Conservation (phyloP, 2,113 vertebrate species). For the Copsychus sechellarum region DNA sequence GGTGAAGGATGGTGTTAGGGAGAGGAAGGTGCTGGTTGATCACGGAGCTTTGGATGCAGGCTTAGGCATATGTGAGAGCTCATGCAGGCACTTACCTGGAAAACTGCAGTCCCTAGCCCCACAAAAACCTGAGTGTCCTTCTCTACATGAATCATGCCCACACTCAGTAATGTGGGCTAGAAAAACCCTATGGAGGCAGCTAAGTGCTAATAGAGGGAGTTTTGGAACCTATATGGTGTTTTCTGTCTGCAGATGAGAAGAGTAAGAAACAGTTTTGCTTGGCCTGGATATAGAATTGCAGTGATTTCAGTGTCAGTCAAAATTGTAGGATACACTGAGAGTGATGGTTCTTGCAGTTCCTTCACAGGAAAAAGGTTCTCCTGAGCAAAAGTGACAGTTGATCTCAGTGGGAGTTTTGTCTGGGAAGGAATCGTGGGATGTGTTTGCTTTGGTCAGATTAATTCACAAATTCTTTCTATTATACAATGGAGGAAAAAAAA, state of each 20-base stretch:
- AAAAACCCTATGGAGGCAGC: background rate
- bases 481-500: background rate
- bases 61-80: background rate
- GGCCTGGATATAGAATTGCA: background rate
- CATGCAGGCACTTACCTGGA: background rate
- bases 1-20: background rate
- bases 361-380: slow-evolving; percentile 15
- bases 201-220: background rate
- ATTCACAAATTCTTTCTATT: slow-evolving; percentile 25
- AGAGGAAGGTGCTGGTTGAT: background rate
- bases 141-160: rapidly evolving
- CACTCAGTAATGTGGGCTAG: background rate
- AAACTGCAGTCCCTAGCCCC: background rate
- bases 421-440: slow-evolving; percentile 19
- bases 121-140: background rate
- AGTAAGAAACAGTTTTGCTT: background rate
- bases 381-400: slow-evolving; percentile 22
- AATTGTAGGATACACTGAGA: background rate
- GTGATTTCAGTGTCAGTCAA: background rate
- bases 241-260: background rate
- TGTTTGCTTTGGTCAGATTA: slow-evolving; percentile 56
- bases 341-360: slow-evolving; percentile 2
- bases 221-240: background rate
- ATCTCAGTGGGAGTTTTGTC: slow-evolving; percentile 42
- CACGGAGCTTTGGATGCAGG: background rate